Percentiles rank a stretch among this genome's conserved stretches.
Conservation (phyloP, 35 echinoderm and acorn worm species). For the Heliocidaris tuberculata region DNA sequence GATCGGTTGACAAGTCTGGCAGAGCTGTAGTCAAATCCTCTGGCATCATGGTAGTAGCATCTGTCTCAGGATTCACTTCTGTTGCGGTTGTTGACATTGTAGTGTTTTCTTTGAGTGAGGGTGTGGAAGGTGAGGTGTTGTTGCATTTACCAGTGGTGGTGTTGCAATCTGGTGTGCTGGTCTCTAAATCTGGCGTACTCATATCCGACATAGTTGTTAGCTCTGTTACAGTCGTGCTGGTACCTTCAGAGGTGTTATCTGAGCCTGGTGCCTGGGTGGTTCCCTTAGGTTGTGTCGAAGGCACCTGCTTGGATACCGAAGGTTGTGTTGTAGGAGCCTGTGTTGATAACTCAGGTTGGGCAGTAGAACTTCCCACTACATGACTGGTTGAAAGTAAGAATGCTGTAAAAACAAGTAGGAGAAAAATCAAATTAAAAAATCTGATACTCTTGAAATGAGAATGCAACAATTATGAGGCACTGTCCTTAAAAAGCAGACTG, state of each 20-base stretch:
- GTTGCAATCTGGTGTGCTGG: neutral
- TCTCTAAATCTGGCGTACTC: neutral
- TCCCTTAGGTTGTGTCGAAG: neutral
- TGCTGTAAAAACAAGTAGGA: neutral
- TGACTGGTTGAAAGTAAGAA: neutral
- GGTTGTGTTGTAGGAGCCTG: neutral
- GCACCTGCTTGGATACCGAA: neutral
- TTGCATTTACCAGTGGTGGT: neutral
- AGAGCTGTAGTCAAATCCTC: neutral
- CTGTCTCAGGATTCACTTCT: neutral
- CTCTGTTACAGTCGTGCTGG: neutral
- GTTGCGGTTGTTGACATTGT: neutral
- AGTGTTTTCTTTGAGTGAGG: too few species aligned
- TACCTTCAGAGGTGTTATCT: neutral
- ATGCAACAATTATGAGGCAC: neutral
- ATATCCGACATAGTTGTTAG: neutral
- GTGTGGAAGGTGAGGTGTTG: too few species aligned
- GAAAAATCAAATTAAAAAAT: neutral
- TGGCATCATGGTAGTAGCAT: neutral
- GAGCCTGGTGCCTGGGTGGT: neutral
- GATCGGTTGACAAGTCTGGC: too few species aligned
- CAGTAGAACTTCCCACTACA: neutral
- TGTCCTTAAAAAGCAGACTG: too few species aligned
- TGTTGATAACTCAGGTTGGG: neutral
- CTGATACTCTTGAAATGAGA: too few species aligned